Evolutionary conservation across 2,888 invertebrate genomes (phyloP).

Genomic region (Idaea straminata): DNA sequence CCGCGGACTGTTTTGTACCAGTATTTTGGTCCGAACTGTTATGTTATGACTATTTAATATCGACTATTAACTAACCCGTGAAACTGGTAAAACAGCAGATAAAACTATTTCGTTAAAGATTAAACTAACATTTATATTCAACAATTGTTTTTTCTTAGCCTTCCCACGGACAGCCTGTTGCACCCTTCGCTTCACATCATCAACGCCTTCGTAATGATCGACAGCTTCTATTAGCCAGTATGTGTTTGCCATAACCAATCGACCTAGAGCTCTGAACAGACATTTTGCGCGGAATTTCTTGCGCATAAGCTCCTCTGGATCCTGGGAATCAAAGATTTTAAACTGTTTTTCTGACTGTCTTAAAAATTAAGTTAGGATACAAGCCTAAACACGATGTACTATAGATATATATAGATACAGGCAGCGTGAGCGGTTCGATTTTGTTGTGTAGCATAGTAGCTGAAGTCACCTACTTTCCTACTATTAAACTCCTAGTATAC

Average conservation of each 20-base stretch:
- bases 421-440: too few species aligned
- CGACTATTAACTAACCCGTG: too few species aligned
- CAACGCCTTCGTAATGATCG: constrained; percentile 70
- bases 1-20: too few species aligned
- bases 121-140: constrained; percentile 67
- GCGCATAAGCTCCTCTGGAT: constrained; percentile 58
- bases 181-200: constrained; percentile 78
- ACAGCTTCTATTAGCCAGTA: constrained; percentile 79
- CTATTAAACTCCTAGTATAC: too few species aligned
- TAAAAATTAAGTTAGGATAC: too few species aligned
- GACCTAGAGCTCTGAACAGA: constrained; percentile 78
- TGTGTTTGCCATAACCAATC: constrained; percentile 78
- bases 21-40: too few species aligned
- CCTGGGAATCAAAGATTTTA: constrained; percentile 35
- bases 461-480: too few species aligned
- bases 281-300: constrained; percentile 71
- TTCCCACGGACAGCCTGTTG: constrained; percentile 74
- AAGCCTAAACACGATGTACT: too few species aligned
- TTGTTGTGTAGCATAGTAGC: too few species aligned
- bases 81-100: not conserved
- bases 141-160: constrained; percentile 70
- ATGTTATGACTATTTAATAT: too few species aligned
- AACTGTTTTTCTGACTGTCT: not conserved
- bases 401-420: too few species aligned
- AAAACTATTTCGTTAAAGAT: too few species aligned